Evolutionary conservation across 2,113 vertebrate genomes (phyloP).

Genomic region (Piprites chloris): DNA sequence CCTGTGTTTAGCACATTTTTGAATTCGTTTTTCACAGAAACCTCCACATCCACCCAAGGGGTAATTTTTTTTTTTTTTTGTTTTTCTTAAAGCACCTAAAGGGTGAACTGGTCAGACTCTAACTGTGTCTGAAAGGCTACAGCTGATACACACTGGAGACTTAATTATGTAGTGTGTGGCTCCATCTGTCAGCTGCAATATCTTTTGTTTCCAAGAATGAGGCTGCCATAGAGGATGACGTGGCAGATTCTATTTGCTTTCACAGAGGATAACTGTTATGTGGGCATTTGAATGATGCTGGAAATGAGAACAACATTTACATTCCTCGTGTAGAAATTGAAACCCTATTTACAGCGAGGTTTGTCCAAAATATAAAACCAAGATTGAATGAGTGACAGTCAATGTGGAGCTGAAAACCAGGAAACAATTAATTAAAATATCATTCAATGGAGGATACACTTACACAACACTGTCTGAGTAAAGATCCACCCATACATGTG

Average conservation of each 20-base stretch:
- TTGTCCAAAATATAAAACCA: not conserved
- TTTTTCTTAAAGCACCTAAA: not conserved
- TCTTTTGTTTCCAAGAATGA: slow-evolving; percentile 53
- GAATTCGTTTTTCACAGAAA: not conserved
- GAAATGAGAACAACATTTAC: slow-evolving; percentile 7
- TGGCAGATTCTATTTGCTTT: slow-evolving; percentile 40
- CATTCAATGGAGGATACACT: not conserved
- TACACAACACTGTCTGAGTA: not conserved
- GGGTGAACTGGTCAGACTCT: slow-evolving; percentile 40
- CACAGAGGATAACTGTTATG: not conserved
- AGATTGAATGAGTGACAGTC: not conserved
- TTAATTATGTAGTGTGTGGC: slow-evolving; percentile 42
- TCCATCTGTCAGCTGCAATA: slow-evolving; percentile 59
- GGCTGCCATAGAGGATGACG: slow-evolving; percentile 40
- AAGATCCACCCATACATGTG: not conserved
- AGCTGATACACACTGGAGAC: slow-evolving; percentile 39
- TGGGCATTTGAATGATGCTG: slow-evolving; percentile 31
- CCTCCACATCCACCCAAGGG: not conserved
- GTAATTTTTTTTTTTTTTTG: not conserved
- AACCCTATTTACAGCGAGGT: not conserved
- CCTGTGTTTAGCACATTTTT: not conserved
- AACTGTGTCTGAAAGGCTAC: slow-evolving; percentile 34
- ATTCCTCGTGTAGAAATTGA: not conserved
- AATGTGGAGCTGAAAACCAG: not conserved
- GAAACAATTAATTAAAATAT: not conserved